These are phyloP conservation scores for Oscheius sp. DNA, from an alignment of 2,888 invertebrate species.

Conservation along the genomic window DNA sequence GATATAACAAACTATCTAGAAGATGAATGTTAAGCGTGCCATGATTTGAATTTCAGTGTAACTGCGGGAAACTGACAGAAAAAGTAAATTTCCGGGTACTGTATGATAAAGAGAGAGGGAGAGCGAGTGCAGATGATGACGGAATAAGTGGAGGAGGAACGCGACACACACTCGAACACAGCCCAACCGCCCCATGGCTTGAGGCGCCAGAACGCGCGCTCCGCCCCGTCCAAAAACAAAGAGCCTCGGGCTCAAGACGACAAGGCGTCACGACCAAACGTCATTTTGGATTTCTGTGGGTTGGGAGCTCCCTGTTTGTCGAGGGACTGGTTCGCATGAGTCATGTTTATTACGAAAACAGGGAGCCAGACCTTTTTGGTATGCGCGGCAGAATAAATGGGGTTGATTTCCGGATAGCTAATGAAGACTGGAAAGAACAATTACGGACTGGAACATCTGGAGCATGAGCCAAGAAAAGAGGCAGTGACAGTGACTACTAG, in stretches of 20 bases:
- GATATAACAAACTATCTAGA: no score
- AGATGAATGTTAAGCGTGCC: no score
- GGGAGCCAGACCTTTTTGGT: neutral
- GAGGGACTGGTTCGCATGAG: conserved; percentile 8
- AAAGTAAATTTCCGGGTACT: no score
- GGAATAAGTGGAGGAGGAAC: conserved; percentile 17
- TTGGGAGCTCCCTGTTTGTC: neutral
- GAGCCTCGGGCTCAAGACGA: conserved; percentile 33
- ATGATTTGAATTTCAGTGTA: no score
- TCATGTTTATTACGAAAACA: neutral
- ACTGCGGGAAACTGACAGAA: no score
- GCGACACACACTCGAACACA: neutral
- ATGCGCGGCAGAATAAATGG: neutral
- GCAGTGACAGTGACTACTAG: no score
- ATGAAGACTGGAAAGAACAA: neutral
- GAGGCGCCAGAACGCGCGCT: conserved; percentile 26
- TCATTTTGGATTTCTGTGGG: no score
- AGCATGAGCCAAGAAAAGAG: no score
- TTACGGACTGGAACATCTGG: neutral
- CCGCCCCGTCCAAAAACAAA: conserved; percentile 34
- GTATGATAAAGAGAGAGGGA: neutral
- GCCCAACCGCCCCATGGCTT: conserved; percentile 11
- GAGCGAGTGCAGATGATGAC: neutral
- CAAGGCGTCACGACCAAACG: conserved; percentile 29
- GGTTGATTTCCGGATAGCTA: neutral